Base-by-base conservation (phyloP, 2,888 invertebrate genomes). In the Nasonovia ribisnigri region DNA sequence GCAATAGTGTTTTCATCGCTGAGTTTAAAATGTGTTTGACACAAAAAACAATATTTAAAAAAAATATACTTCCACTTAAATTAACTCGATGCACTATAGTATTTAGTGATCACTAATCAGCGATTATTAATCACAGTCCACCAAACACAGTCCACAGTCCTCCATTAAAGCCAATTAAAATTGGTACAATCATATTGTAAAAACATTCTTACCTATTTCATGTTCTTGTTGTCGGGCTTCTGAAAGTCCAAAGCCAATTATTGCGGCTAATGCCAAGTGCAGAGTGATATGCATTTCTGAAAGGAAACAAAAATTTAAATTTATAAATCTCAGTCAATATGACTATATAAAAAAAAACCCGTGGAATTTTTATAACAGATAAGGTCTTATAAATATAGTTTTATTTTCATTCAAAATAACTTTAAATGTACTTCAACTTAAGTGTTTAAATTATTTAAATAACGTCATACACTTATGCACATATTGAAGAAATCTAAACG, bases 171-270 rank as follows among this genome's bases (percentile, higher is more conserved):
- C 26, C 29, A 16, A 29, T 86, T 29, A 29, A 46, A 29, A 86
- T 29, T 13, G 16, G 1, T 6, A 46, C 16, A n/a, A 29, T 46
- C 46, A 86, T 84, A 26, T 43, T 43, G 26, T 29, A 84, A 84
- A 42, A 84, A 43, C 26, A 43, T 2, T 88, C 36, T 93, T 48
- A 93, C 93, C 93, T 42, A 93, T 90, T 20, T 93, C 93, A 48
- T 93, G 93, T 90, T 93, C 48, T 67, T 93, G 93, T 67, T 90
- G 93, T 48, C 93, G 46, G 8, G 86, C 90, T 13, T 90, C 48
- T 42, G 93, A 86, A 60, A 86, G 36, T 11, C 67, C 86, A 13
- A 90, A 67, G 29, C 89, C n/a, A 26, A 89, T 11, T 10, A 93
- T 29, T 0, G 90, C 60, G 86, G 86, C 86, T 20, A 90, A 60